These are phyloP conservation scores for Habroteleia sp. DNA, from an alignment of 2,888 invertebrate genomes.

Conservation along the genomic window DNA sequence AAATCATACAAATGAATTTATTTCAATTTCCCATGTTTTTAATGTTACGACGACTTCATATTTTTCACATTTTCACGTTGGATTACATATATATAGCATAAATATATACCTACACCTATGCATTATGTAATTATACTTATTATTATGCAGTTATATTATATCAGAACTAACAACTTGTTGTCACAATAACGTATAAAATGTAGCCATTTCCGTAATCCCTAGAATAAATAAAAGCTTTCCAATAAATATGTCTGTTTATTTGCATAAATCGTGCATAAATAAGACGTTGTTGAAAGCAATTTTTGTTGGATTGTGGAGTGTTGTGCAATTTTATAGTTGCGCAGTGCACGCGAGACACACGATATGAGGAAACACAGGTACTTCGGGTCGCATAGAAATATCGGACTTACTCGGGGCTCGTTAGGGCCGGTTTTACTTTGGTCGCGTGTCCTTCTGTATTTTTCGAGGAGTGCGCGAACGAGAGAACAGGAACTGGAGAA, in stretches of 20 bases:
- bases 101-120: no score
- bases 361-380: slow-evolving; percentile 38
- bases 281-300: slow-evolving; percentile 27
- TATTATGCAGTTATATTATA: no score
- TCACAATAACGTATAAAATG: slow-evolving; percentile 10
- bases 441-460: slow-evolving; percentile 37
- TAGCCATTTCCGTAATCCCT: not conserved
- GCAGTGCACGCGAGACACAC: slow-evolving; percentile 34
- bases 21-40: no score
- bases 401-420: slow-evolving; percentile 6
- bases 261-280: slow-evolving; percentile 26
- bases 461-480: slow-evolving; percentile 28
- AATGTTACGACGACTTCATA: no score
- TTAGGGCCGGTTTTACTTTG: slow-evolving; percentile 35
- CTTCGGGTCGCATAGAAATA: slow-evolving; percentile 6
- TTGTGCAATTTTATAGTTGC: slow-evolving; percentile 33
- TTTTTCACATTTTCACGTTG: no score
- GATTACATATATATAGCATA: no score
- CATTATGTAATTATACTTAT: no score
- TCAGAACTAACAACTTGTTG: not conserved
- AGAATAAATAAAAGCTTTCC: slow-evolving; percentile 1
- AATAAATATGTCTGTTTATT: slow-evolving; percentile 16
- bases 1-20: no score
- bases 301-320: slow-evolving; percentile 25
- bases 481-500: slow-evolving; percentile 24